Conservation (phyloP, 2,797 vertebrate genomes). For the Brachymystax lenok region DNA sequence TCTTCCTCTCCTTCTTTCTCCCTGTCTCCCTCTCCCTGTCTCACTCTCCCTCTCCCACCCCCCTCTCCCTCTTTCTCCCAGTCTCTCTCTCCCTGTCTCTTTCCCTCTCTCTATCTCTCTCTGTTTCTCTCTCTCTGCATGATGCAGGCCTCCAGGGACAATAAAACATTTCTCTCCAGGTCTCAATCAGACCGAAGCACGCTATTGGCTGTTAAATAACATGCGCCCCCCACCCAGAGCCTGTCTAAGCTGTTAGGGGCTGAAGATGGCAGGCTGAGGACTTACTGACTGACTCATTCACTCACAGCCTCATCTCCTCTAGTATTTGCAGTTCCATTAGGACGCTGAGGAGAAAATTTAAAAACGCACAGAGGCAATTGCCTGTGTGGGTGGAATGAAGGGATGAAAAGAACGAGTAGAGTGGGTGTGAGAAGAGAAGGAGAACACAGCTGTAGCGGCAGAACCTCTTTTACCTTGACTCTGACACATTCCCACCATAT, state of each 20-base stretch:
- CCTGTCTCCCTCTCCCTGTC: too few species aligned
- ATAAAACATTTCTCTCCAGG: slow-evolving; percentile 3
- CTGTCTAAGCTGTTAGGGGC: not conserved
- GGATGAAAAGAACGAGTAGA: not conserved
- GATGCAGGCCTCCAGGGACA: not conserved
- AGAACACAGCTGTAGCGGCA: not conserved
- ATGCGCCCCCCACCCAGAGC: not conserved
- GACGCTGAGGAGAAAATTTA: not conserved
- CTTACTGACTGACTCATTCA: not conserved
- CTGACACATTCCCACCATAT: not conserved
- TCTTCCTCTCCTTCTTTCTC: not conserved
- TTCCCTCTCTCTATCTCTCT: not conserved
- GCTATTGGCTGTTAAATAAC: slow-evolving; percentile 13
- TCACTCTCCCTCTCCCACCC: not conserved
- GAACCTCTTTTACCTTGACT: not conserved
- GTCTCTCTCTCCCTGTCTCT: not conserved
- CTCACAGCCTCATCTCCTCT: slow-evolving; percentile 10
- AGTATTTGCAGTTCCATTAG: slow-evolving; percentile 15
- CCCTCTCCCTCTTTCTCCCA: not conserved
- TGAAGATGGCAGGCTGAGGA: slow-evolving; percentile 4
- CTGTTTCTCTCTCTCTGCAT: not conserved
- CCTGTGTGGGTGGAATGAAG: not conserved
- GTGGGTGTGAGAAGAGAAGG: not conserved
- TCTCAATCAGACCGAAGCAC: not conserved
- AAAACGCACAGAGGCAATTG: not conserved